These are phyloP conservation scores for Muricea muricata DNA, from an alignment of 92 coral and sea anemone genomes.

Conservation along the genomic window DNA sequence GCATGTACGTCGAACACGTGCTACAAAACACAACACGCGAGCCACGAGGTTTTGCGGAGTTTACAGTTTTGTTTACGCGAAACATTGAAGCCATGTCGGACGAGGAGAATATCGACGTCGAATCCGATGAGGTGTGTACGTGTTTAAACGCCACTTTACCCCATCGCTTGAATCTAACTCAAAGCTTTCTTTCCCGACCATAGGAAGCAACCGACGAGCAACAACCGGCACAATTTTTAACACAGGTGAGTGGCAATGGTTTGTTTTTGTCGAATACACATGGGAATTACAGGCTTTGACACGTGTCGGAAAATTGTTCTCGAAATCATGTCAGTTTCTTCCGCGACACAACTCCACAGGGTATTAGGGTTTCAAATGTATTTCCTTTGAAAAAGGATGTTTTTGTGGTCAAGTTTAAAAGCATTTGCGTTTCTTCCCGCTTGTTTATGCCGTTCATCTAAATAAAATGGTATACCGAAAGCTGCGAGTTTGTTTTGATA, in stretches of 20 bases:
- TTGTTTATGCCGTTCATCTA: conserved; percentile 45
- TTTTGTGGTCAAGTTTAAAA: not conserved
- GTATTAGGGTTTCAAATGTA: not conserved
- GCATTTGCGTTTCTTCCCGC: conserved; percentile 57
- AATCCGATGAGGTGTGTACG: conserved; percentile 94
- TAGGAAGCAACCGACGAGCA: conserved; percentile 74
- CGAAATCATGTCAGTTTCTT: conserved; percentile 45
- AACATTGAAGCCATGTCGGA: conserved; percentile 90
- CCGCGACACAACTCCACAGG: not conserved
- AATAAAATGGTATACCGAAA: conserved; percentile 45
- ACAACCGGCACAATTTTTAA: conserved; percentile 70
- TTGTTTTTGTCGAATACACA: conserved; percentile 96
- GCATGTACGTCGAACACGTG: conserved; percentile 14
- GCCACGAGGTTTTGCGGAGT: conserved; percentile 43
- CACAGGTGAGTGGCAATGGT: conserved; percentile 83
- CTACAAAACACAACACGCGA: conserved; percentile 26
- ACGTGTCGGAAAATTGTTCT: conserved; percentile 80
- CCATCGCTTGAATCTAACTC: conserved; percentile 28
- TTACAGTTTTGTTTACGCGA: conserved; percentile 36
- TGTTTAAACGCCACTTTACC: conserved; percentile 30
- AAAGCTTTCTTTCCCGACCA: conserved; percentile 53
- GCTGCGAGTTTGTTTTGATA: conserved; percentile 10
- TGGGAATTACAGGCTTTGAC: conserved; percentile 84
- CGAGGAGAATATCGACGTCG: conserved; percentile 92
- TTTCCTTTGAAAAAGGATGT: not conserved